Percentiles rank a stretch among this genome's conserved stretches.
Conservation (phyloP, 2,797 vertebrate species). For the Atherinosoma microstoma region DNA sequence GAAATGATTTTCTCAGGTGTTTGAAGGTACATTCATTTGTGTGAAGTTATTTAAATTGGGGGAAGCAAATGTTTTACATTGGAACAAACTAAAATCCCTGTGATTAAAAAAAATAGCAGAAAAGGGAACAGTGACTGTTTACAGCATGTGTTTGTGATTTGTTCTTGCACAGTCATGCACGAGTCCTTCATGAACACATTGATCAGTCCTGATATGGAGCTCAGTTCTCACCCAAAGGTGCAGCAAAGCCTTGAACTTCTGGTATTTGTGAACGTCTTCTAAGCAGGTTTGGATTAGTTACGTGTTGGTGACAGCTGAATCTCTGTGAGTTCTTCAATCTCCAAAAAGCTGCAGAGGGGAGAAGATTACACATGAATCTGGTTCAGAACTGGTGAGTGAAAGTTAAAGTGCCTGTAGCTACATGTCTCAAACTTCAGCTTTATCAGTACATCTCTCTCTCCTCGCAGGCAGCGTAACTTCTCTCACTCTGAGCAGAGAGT, state of each 20-base stretch:
- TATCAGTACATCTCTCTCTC: constrained; percentile 45
- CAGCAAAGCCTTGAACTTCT: constrained; percentile 18
- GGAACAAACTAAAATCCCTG: background rate
- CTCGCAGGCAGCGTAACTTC: constrained; percentile 2
- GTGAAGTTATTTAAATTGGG: background rate
- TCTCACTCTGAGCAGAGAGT: background rate
- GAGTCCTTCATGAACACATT: constrained; percentile 6
- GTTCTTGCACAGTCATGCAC: background rate
- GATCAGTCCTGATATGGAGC: constrained; percentile 15
- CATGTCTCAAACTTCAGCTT: constrained; percentile 34
- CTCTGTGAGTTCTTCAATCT: constrained; percentile 30
- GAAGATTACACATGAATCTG: constrained; percentile 23
- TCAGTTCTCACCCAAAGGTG: constrained; percentile 18
- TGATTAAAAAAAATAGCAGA: background rate
- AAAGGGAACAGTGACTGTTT: background rate
- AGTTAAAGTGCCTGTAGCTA: constrained; percentile 24
- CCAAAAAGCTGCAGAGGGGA: constrained; percentile 16
- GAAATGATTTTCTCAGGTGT: background rate
- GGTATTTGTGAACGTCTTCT: constrained; percentile 34
- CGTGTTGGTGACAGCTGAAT: constrained; percentile 25
- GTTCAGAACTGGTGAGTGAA: constrained; percentile 19
- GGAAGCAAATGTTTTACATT: background rate
- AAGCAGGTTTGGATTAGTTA: constrained; percentile 31
- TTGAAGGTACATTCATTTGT: background rate
- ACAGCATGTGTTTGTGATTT: too few relatives aligned